These are phyloP conservation scores for Meteorus colon DNA, from an alignment of 2,888 invertebrate genomes.

Conservation along the genomic window DNA sequence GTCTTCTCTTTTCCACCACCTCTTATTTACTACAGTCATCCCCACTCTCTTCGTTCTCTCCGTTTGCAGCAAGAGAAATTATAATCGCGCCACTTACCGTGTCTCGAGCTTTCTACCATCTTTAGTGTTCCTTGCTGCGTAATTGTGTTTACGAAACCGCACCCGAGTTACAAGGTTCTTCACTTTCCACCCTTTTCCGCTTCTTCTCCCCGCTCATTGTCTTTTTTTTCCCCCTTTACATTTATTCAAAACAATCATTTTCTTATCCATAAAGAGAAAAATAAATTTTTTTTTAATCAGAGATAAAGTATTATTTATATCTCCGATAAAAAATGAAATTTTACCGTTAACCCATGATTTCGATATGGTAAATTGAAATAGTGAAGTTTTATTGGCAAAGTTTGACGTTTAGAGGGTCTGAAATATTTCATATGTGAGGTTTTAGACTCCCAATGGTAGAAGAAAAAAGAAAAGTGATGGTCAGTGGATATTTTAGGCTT, in stretches of 20 bases:
- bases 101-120: conserved; percentile 40
- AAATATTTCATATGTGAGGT: conserved; percentile 26
- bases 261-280: background rate
- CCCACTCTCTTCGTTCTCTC: background rate
- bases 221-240: background rate
- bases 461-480: conserved; percentile 33
- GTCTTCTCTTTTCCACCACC: conserved; percentile 1
- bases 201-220: conserved; percentile 5
- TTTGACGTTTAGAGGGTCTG: conserved; percentile 39
- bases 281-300: background rate
- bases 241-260: background rate
- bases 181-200: conserved; percentile 13
- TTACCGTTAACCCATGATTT: background rate
- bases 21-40: background rate
- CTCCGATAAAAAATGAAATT: background rate
- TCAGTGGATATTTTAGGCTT: conserved; percentile 49
- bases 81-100: conserved; percentile 67
- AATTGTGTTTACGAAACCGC: conserved; percentile 64
- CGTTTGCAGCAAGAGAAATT: conserved; percentile 55
- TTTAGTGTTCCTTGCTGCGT: conserved; percentile 48
- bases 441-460: conserved; percentile 13
- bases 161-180: conserved; percentile 55
- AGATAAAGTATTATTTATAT: background rate
- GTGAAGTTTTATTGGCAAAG: conserved; percentile 41
- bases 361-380: background rate